phyloP scores from a whole-genome alignment of 2,113 vertebrate genomes.

The Alligator mississippiensis region DNA sequence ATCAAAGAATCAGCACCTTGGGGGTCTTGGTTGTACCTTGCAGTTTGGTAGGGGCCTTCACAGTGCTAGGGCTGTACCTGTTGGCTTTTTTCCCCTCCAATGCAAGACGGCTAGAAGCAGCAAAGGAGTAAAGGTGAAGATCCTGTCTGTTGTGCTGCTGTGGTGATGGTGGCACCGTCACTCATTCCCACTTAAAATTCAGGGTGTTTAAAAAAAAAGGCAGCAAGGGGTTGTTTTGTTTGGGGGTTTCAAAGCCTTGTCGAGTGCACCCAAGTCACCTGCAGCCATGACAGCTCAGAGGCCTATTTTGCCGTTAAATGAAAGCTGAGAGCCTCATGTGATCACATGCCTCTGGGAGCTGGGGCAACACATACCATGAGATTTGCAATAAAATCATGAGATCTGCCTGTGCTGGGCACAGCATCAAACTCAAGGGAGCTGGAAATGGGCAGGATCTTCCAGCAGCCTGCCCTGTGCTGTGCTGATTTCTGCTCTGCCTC shows the following conservation, averaged over 20 bases:
- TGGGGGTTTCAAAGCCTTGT: background rate
- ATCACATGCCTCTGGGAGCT: background rate
- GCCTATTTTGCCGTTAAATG: background rate
- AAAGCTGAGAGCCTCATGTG: background rate
- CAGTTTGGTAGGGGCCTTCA: background rate
- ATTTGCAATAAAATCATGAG: background rate
- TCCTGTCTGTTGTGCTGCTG: too few relatives aligned
- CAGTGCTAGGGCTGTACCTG: background rate
- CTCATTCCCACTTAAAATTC: too few relatives aligned
- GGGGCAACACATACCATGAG: background rate
- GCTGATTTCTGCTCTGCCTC: background rate
- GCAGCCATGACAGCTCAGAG: background rate
- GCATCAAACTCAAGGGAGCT: background rate
- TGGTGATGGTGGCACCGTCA: too few relatives aligned
- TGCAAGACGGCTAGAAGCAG: too few relatives aligned
- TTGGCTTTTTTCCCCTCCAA: background rate
- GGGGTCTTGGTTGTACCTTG: background rate
- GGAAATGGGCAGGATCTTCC: accelerated
- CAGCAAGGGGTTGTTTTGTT: too few relatives aligned
- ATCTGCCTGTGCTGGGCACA: accelerated
- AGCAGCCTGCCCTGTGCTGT: background rate
- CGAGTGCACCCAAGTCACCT: background rate
- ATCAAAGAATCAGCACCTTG: background rate
- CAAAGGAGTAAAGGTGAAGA: too few relatives aligned
- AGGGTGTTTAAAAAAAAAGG: too few relatives aligned